These are phyloP conservation scores for Ligdia adustata DNA, from an alignment of 2,888 invertebrate genomes.

Conservation along the genomic window DNA sequence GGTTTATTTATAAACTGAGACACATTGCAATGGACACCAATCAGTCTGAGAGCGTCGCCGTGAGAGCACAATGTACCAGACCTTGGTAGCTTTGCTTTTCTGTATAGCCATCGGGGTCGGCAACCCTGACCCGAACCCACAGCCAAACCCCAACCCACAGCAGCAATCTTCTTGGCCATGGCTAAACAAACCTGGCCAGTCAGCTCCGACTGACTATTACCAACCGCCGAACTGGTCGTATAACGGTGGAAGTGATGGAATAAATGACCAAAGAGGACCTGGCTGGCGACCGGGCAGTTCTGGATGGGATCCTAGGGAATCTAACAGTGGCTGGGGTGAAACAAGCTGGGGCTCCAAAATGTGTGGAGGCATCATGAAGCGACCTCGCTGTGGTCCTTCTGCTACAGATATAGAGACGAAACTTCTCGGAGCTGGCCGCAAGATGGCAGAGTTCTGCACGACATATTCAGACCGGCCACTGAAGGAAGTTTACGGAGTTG, in stretches of 20 bases:
- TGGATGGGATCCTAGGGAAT: neutral
- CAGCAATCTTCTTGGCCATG: too few relatives aligned
- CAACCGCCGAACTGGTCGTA: neutral
- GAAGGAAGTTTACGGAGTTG: neutral
- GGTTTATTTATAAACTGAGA: conserved; percentile 4
- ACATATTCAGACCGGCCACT: neutral
- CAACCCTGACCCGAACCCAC: neutral
- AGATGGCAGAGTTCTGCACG: neutral
- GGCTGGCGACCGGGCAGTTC: neutral
- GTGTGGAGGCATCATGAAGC: neutral
- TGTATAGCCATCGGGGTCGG: neutral
- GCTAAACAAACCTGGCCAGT: neutral
- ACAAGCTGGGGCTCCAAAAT: neutral
- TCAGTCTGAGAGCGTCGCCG: neutral
- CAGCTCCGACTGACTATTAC: neutral
- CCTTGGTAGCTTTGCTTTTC: neutral
- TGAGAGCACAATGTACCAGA: conserved; percentile 1
- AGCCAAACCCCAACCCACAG: neutral
- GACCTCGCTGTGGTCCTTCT: neutral
- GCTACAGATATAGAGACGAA: neutral
- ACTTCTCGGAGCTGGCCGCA: neutral
- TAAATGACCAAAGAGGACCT: neutral
- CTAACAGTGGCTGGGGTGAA: neutral
- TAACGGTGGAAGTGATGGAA: neutral
- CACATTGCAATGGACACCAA: neutral